A percentile compares a stretch with the other conserved stretches of the same genome.
These are phyloP conservation scores for Alloscopus bannaensis DNA, from an alignment of 2,888 invertebrate species.

Conservation along the genomic window DNA sequence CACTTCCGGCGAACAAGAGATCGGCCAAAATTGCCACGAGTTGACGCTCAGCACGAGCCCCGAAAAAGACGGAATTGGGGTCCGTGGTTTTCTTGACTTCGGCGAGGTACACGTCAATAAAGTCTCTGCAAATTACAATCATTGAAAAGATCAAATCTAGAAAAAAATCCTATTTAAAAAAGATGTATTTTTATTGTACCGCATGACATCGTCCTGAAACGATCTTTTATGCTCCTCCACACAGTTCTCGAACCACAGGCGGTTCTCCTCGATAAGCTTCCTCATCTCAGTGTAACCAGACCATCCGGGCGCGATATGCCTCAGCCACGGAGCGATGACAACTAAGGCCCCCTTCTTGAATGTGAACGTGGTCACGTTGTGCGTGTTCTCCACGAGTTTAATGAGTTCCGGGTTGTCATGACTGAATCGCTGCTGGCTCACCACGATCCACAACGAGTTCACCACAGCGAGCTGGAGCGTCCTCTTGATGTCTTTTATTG, in stretches of 20 bases:
- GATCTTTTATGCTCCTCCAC: constrained; percentile 30
- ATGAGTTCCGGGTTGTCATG: constrained; percentile 19
- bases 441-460: constrained; percentile 34
- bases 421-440: constrained; percentile 17
- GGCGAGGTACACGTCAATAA: constrained; percentile 65
- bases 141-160: not conserved
- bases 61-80: constrained; percentile 63
- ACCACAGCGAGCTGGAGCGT: constrained; percentile 35
- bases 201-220: constrained; percentile 12
- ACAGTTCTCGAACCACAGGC: constrained; percentile 15
- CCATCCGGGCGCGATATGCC: constrained; percentile 37
- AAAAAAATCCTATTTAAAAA: not conserved
- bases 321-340: constrained; percentile 49
- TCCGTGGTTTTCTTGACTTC: constrained; percentile 66
- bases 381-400: constrained; percentile 10
- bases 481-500: constrained; percentile 13
- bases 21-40: constrained; percentile 23
- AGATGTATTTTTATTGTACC: not conserved
- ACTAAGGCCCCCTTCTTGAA: constrained; percentile 21
- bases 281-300: constrained; percentile 39
- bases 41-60: constrained; percentile 34
- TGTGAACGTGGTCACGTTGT: not conserved
- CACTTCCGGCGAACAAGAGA: constrained; percentile 45
- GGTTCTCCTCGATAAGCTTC: constrained; percentile 4
- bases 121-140: constrained; percentile 45